Evolutionary conservation across 2,797 vertebrate genomes (phyloP), one percentile per base, ranked within the genome.

Genomic region (Gymnopithys bicolor): DNA sequence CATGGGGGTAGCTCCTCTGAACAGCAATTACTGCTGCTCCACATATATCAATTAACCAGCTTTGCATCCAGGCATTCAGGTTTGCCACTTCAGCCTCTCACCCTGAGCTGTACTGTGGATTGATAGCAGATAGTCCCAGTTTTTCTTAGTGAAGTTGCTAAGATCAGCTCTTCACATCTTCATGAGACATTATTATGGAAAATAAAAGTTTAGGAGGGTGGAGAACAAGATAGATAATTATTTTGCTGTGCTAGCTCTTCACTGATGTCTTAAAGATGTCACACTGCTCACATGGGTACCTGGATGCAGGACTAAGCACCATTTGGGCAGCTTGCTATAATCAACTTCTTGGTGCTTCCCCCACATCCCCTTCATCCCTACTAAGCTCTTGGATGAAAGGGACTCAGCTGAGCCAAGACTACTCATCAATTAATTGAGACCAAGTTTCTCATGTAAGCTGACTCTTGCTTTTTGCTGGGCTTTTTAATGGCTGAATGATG

Each of bases 101-200:
- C 30, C 37, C 43, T 63, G 8, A 37, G 1, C 19, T 32, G 6
- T 67, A 14, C 7, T 74, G 52, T 37, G n/a, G 17, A 21, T 15
- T 53, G 19, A 21, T 10, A 32, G 25, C 10, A 37, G n/a, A 11
- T 10, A 60, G 19, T 11, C 21, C 22, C 41, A 41, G 23, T 9
- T 11, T n/a, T 53, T 62, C 17, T 70, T 11, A 25, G 0, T n/a
- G 19, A 19, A 2, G 0, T 53, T 53, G 32, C 14, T 45, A 27
- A 70, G 7, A 17, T 23, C 73, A 75, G 12, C 10, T 52, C 9
- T 81, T 78, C 39, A 53, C 19, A 16, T n/a, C 21, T 64, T 4
- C 32, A 2, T 22, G 19, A 19, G 8, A 14, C 13, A 10, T 1
- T 7, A 4, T 8, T 32, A 46, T n/a, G 25, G 46, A 41, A 87